Conservation (phyloP, 1,140 invertebrate species). For the Euglossa dilemma region DNA sequence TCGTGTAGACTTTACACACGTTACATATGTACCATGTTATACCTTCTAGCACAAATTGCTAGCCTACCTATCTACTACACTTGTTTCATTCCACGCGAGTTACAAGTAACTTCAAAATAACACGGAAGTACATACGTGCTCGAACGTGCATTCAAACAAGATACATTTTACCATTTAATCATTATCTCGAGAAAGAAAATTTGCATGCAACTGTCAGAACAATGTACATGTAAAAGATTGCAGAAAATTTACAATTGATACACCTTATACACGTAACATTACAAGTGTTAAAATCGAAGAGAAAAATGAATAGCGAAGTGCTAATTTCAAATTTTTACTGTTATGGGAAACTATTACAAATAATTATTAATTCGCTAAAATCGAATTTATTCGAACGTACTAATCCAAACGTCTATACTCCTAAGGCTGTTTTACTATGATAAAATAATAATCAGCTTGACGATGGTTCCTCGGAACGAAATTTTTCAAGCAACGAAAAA, state of each 20-base stretch:
- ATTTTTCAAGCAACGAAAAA: background rate
- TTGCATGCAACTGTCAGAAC: background rate
- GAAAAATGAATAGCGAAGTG: background rate
- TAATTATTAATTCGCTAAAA: too few species aligned
- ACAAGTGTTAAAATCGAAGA: background rate
- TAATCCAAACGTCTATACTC: too few species aligned
- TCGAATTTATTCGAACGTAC: too few species aligned
- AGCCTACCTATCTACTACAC: background rate
- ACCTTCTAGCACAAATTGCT: background rate
- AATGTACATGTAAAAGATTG: background rate
- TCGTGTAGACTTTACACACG: background rate
- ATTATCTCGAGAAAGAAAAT: background rate
- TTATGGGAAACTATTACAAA: too few species aligned
- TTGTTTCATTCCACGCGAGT: background rate
- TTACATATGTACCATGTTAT: background rate
- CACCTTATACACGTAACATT: background rate
- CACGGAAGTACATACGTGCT: background rate
- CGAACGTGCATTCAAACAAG: background rate
- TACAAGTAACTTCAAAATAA: background rate
- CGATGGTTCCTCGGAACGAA: constrained; percentile 3
- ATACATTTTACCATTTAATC: background rate
- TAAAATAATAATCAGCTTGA: too few species aligned
- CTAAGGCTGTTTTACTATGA: background rate
- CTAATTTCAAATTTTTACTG: background rate
- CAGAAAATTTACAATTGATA: background rate